Evolutionary conservation across 1,140 invertebrate species (phyloP).

Genomic region (Aphis gossypii): DNA sequence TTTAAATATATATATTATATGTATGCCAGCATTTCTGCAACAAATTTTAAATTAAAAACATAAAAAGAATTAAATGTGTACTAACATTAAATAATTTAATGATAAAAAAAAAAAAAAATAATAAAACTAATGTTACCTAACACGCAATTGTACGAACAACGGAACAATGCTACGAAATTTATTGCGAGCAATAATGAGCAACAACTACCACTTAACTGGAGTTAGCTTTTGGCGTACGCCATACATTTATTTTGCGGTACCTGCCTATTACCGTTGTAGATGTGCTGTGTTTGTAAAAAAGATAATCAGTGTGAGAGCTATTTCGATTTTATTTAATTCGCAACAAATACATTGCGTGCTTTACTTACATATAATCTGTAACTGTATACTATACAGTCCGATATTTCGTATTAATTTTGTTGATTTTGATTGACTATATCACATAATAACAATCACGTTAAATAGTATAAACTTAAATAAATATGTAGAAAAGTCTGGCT

Average conservation of each 20-base stretch:
- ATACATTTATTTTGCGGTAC: too few relatives aligned
- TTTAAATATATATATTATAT: too few relatives aligned
- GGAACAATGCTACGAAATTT: not conserved
- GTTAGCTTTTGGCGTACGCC: too few relatives aligned
- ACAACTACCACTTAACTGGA: not conserved
- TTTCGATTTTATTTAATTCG: not conserved
- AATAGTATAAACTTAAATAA: too few relatives aligned
- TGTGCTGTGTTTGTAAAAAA: not conserved
- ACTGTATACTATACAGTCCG: not conserved
- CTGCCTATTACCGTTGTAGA: not conserved
- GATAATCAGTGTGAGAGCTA: not conserved
- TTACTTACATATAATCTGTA: not conserved
- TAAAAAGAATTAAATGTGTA: too few relatives aligned
- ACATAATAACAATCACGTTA: too few relatives aligned
- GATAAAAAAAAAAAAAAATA: not conserved
- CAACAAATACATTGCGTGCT: not conserved
- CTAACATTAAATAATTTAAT: too few relatives aligned
- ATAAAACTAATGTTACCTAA: not conserved
- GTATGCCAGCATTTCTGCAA: too few relatives aligned
- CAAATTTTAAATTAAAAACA: too few relatives aligned
- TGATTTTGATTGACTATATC: not conserved
- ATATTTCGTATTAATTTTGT: not conserved
- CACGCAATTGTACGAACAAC: not conserved
- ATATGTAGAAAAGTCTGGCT: too few relatives aligned
- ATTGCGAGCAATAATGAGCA: not conserved